phyloP scores from a whole-genome alignment of 2,888 invertebrate species.

The Nycteola revayana region DNA sequence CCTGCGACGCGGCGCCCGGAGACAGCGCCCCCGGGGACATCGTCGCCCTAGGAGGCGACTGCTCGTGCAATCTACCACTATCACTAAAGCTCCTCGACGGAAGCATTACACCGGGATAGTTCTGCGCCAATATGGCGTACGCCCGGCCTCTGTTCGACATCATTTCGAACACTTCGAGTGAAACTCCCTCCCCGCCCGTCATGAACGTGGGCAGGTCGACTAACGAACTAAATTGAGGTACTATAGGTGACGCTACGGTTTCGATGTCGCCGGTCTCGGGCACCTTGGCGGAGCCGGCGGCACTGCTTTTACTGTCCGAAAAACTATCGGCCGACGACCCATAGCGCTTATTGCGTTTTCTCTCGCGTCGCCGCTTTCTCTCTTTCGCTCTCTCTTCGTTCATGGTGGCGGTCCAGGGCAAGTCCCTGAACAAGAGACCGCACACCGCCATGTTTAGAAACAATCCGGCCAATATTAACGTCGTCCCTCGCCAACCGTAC shows the following conservation, averaged over 20 bases:
- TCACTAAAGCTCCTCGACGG: constrained; percentile 89
- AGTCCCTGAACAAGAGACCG: constrained; percentile 90
- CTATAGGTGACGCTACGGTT: constrained; percentile 59
- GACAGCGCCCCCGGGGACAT: constrained; percentile 52
- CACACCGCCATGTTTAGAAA: constrained; percentile 92
- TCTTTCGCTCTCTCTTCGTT: constrained; percentile 84
- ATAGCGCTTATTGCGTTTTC: constrained; percentile 79
- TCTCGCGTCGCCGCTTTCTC: constrained; percentile 82
- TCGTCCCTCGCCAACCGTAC: constrained; percentile 92
- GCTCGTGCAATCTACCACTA: constrained; percentile 68
- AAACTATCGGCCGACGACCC: constrained; percentile 87
- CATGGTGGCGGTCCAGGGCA: constrained; percentile 79
- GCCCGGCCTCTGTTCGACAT: constrained; percentile 86
- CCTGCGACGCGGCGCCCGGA: constrained; percentile 45
- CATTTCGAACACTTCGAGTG: constrained; percentile 88
- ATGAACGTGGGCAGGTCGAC: constrained; percentile 93
- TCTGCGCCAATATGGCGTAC: constrained; percentile 87
- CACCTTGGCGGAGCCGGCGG: constrained; percentile 80
- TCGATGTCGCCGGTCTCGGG: constrained; percentile 53
- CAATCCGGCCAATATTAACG: constrained; percentile 89
- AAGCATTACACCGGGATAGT: constrained; percentile 87
- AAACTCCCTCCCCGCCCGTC: constrained; percentile 88
- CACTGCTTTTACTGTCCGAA: constrained; percentile 86
- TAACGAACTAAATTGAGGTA: constrained; percentile 87
- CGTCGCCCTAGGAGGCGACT: constrained; percentile 56